Conservation (phyloP, 2,797 vertebrate genomes). For the Centroberyx gerrardi region DNA sequence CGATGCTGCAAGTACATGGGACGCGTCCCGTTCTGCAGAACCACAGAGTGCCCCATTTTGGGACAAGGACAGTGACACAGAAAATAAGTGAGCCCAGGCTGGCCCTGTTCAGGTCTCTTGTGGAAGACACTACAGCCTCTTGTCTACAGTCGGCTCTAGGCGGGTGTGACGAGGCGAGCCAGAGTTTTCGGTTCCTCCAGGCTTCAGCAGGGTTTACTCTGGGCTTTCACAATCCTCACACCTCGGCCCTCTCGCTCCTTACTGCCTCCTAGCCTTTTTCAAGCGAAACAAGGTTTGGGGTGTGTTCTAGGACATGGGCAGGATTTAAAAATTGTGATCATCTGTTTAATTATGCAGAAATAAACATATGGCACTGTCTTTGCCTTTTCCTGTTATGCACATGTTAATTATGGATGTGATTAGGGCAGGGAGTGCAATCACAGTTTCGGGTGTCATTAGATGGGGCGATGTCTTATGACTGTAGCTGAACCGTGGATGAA, state of each 20-base stretch:
- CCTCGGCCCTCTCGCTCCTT: not conserved
- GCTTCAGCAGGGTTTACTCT: slow-evolving; percentile 6
- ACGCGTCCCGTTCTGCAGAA: not conserved
- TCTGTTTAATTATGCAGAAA: slow-evolving; percentile 62
- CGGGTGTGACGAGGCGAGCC: not conserved
- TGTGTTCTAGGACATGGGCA: not conserved
- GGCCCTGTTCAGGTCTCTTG: slow-evolving; percentile 9
- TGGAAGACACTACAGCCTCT: slow-evolving; percentile 3
- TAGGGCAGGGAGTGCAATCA: slow-evolving; percentile 1
- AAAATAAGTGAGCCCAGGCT: slow-evolving; percentile 20
- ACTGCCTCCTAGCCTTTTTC: slow-evolving; percentile 1
- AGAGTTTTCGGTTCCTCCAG: slow-evolving; percentile 9
- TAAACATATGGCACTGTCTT: slow-evolving; percentile 52
- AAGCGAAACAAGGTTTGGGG: slow-evolving; percentile 8
- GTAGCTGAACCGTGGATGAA: not conserved
- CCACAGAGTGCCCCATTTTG: slow-evolving; percentile 42
- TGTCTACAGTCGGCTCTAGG: not conserved
- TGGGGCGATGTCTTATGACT: not conserved
- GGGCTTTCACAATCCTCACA: not conserved
- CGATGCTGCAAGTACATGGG: not conserved
- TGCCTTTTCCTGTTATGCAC: slow-evolving; percentile 42
- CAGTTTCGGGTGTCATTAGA: not conserved
- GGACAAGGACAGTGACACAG: slow-evolving; percentile 49
- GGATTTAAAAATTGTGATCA: slow-evolving; percentile 33
- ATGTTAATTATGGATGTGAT: slow-evolving; percentile 36